Percentiles rank a stretch among this genome's conserved stretches.
These are phyloP conservation scores for Theonella swinhoei DNA, from an alignment of 37 sponge, comb jelly and placozoan genomes.

Conservation along the genomic window DNA sequence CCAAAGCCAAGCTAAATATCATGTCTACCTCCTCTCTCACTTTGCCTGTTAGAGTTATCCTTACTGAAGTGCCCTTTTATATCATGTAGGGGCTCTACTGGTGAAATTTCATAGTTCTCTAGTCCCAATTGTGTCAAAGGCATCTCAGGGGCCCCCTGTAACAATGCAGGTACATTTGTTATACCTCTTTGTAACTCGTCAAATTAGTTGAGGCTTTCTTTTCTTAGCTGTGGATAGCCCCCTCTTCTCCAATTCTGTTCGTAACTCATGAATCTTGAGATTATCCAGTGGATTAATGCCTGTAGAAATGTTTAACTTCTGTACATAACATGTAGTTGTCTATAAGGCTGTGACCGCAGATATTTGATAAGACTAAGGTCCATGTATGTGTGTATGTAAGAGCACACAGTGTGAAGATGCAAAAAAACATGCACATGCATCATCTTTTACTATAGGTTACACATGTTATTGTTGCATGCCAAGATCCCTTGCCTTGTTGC, in stretches of 20 bases:
- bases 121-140: neutral
- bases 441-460: too few species aligned
- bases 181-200: slow-evolving; percentile 10
- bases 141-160: slow-evolving; percentile 8
- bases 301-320: neutral
- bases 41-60: too few species aligned
- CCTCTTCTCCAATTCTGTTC: slow-evolving; percentile 16
- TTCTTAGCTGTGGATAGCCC: neutral
- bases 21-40: neutral
- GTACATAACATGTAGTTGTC: neutral
- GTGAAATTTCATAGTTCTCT: slow-evolving; percentile 3
- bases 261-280: slow-evolving; percentile 10
- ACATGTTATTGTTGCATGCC: too few species aligned
- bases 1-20: neutral
- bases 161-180: slow-evolving; percentile 20
- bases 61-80: slow-evolving; percentile 17
- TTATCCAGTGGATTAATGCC: slow-evolving; percentile 3
- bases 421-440: too few species aligned
- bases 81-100: slow-evolving; percentile 21
- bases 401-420: too few species aligned
- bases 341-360: too few species aligned
- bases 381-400: too few species aligned
- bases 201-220: slow-evolving; percentile 23
- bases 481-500: too few species aligned
- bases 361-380: too few species aligned